Conservation (phyloP, 1,140 invertebrate species). For the Drosophila rufa region DNA sequence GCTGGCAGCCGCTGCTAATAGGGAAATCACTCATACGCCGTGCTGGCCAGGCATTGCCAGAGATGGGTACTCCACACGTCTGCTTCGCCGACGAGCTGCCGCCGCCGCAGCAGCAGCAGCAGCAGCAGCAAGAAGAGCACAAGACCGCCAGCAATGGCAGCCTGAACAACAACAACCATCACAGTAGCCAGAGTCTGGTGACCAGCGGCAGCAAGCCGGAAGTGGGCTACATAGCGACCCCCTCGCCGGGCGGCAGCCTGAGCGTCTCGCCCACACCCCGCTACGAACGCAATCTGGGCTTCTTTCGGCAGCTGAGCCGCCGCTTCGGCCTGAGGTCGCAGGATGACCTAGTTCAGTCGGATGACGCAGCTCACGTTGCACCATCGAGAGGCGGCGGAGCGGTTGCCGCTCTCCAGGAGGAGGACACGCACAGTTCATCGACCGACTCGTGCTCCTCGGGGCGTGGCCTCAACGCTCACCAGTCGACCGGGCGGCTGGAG, state of each 20-base stretch:
- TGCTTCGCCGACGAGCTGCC: slow-evolving; percentile 75
- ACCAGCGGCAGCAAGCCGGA: slow-evolving; percentile 38
- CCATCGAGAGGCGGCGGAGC: slow-evolving; percentile 13
- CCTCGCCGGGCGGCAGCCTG: slow-evolving; percentile 61
- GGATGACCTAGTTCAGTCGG: slow-evolving; percentile 85
- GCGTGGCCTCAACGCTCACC: slow-evolving; percentile 46
- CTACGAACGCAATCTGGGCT: slow-evolving; percentile 86
- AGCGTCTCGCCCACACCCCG: slow-evolving; percentile 85
- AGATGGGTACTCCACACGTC: slow-evolving; percentile 71
- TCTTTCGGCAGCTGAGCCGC: slow-evolving; percentile 88
- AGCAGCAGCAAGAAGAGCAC: slow-evolving; percentile 24
- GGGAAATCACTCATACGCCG: slow-evolving; percentile 32
- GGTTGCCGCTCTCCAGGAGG: slow-evolving; percentile 76
- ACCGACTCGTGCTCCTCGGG: slow-evolving; percentile 87
- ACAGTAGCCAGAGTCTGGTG: slow-evolving; percentile 21
- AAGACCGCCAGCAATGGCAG: slow-evolving; percentile 42
- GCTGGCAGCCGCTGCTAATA: slow-evolving; percentile 4
- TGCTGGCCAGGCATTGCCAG: background rate
- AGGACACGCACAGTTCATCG: slow-evolving; percentile 87
- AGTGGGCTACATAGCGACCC: slow-evolving; percentile 20
- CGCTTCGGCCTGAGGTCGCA: slow-evolving; percentile 86
- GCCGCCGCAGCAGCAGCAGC: slow-evolving; percentile 21
- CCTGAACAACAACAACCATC: slow-evolving; percentile 44
- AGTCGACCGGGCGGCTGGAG: slow-evolving; percentile 75
- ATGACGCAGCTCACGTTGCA: slow-evolving; percentile 45